Percentiles rank a stretch among this genome's conserved stretches.
phyloP scores from a whole-genome alignment of 1,140 invertebrate species.

The Chrysoperla carnea region DNA sequence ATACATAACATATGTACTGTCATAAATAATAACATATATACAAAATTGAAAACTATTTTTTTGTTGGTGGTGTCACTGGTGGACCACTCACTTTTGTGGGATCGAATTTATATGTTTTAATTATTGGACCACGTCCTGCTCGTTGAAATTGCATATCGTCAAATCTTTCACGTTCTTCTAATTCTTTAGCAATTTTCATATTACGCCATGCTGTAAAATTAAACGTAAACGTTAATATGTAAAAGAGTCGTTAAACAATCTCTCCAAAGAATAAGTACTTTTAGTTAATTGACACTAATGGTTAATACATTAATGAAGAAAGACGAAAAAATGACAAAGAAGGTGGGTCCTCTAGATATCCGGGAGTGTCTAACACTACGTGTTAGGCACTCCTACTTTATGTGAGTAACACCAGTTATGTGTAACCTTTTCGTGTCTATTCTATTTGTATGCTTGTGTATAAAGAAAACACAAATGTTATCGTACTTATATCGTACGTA shows the following conservation, averaged over 20 bases:
- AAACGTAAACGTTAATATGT: constrained; percentile 4
- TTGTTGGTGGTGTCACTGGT: constrained; percentile 24
- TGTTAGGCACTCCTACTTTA: too few species aligned
- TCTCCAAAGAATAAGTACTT: constrained; percentile 1
- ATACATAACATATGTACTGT: too few species aligned
- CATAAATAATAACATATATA: too few species aligned
- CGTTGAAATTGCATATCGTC: constrained; percentile 64
- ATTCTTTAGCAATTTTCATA: constrained; percentile 57
- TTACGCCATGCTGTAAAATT: constrained; percentile 56
- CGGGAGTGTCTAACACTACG: too few species aligned
- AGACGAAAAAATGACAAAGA: not conserved
- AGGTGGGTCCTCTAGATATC: constrained; percentile 1
- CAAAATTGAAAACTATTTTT: constrained; percentile 5
- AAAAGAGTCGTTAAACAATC: too few species aligned
- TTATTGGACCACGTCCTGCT: constrained; percentile 66
- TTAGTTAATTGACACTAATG: constrained; percentile 4
- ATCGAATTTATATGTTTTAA: constrained; percentile 75
- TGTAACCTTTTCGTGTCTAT: too few species aligned
- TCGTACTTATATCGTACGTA: too few species aligned
- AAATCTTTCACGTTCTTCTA: constrained; percentile 54
- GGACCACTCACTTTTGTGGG: constrained; percentile 43
- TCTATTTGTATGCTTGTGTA: too few species aligned
- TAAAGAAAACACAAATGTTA: too few species aligned
- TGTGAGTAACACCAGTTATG: too few species aligned
- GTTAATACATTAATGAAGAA: too few species aligned